Evolutionary conservation across 2,888 invertebrate genomes (phyloP), one percentile per base, ranked within the genome.

Genomic region (Parnassius mnemosyne): DNA sequence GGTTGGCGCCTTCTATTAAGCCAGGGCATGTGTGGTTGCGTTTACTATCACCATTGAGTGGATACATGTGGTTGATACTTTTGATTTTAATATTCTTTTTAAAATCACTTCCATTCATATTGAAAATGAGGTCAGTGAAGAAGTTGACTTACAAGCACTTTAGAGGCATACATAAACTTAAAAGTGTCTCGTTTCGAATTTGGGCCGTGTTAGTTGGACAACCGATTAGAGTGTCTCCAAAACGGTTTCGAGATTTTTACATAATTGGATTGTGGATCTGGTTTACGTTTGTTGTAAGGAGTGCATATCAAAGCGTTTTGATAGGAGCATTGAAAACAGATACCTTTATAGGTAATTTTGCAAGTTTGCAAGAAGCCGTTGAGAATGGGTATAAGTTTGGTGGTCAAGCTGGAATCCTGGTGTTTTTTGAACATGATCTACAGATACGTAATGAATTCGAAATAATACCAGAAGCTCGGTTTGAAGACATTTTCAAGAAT

Each of bases 141-240:
- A 72, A 64, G 34, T 84, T 84, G 66, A 80, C 80, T 43, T 63
- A 65, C n/a, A 71, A 66, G 11, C 66, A 84, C 68, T 83, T 87
- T 56, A 83, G 66, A 58, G 79, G 81, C 10, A 75, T 79, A 16
- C 68, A 78, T 43, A 81, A 76, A 63, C 64, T 85, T 43, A 76
- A 76, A 25, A 75, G 80, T 0, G 77, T 81, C 3, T 74, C 78
- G 2, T 77, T 88, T 20, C 75, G 82, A 57, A 78, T 79, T 25
- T 87, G 87, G 86, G 85, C 83, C 42, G 76, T 86, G 3, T 68
- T 86, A 72, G 68, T 85, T 57, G 86, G 86, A 0, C 87, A 87
- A 62, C 82, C 86, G 0, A 78, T 87, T 10, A 71, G 71, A 53
- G 75, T 87, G 1, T 70, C 73, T 10, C 87, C 85, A 2, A 77